phyloP scores from a whole-genome alignment of 1,140 invertebrate genomes.

The Ceratoteleas bidentatus region DNA sequence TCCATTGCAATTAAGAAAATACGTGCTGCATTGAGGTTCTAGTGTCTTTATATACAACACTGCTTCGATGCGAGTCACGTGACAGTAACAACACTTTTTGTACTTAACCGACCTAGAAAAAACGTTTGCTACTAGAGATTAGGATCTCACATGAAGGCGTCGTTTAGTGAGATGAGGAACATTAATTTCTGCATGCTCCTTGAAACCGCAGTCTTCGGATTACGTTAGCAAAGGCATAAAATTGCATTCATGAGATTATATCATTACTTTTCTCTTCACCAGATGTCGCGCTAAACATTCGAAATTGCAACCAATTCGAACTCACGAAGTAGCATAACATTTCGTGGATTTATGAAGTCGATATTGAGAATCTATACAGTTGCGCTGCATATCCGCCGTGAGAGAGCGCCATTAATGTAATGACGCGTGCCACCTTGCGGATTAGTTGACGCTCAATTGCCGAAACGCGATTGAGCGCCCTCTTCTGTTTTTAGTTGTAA shows the following conservation, averaged over 20 bases:
- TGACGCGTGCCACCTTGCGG: no score
- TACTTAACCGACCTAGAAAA: constrained; percentile 77
- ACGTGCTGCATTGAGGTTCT: no score
- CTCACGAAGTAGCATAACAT: background rate
- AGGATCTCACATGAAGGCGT: constrained; percentile 21
- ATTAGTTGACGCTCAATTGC: no score
- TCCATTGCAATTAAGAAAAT: no score
- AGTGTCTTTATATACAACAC: no score
- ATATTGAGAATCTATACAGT: no score
- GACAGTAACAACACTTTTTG: constrained; percentile 74
- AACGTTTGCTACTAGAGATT: constrained; percentile 68
- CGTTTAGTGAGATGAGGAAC: background rate
- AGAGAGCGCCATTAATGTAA: no score
- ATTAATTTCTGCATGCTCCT: background rate
- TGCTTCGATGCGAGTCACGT: background rate
- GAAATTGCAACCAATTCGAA: background rate
- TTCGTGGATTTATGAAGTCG: constrained; percentile 11
- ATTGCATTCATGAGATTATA: background rate
- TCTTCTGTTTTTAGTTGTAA: constrained; percentile 53
- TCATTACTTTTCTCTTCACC: background rate
- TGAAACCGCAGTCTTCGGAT: background rate
- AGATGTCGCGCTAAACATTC: background rate
- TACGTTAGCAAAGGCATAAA: background rate
- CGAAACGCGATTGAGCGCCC: no score
- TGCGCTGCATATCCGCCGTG: no score